Evolutionary conservation across 2,113 vertebrate species (phyloP).

Genomic region (Lycocorax pyrrhopterus): DNA sequence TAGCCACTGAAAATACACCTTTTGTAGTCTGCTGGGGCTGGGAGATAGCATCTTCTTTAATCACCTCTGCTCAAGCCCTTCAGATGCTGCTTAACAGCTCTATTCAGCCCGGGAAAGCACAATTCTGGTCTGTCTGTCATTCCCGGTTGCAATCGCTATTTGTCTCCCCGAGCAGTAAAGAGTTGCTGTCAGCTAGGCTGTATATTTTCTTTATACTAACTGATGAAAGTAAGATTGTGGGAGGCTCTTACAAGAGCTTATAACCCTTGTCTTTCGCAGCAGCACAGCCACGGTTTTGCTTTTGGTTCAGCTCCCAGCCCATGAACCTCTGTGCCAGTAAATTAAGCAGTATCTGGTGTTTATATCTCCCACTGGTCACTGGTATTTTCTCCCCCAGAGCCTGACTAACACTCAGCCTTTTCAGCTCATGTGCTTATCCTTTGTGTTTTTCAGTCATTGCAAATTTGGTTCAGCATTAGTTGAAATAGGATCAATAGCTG

Average conservation of each 20-base stretch:
- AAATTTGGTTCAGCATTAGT: not conserved
- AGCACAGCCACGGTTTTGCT: not conserved
- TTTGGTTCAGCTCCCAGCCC: not conserved
- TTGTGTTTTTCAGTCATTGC: not conserved
- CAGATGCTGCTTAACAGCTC: constrained; percentile 25
- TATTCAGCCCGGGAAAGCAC: not conserved
- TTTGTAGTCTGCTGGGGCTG: not conserved
- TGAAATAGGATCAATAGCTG: fast-evolving
- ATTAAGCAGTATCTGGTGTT: not conserved
- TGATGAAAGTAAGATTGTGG: not conserved
- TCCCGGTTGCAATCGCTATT: not conserved
- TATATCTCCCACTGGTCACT: not conserved
- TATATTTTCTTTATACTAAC: not conserved
- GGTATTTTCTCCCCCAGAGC: not conserved
- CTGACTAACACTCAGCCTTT: not conserved
- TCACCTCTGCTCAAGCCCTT: constrained; percentile 35
- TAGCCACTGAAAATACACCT: constrained; percentile 3
- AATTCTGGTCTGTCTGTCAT: constrained; percentile 26
- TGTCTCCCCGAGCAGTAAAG: not conserved
- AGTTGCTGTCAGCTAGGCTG: constrained; percentile 4
- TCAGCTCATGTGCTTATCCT: not conserved
- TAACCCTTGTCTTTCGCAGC: not conserved
- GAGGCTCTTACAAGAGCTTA: not conserved
- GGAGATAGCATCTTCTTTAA: constrained; percentile 46
- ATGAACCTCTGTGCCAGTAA: not conserved